Evolutionary conservation across 2,888 invertebrate species (phyloP), one percentile per base, ranked within the genome.

Genomic region (Aricia artaxerxes): DNA sequence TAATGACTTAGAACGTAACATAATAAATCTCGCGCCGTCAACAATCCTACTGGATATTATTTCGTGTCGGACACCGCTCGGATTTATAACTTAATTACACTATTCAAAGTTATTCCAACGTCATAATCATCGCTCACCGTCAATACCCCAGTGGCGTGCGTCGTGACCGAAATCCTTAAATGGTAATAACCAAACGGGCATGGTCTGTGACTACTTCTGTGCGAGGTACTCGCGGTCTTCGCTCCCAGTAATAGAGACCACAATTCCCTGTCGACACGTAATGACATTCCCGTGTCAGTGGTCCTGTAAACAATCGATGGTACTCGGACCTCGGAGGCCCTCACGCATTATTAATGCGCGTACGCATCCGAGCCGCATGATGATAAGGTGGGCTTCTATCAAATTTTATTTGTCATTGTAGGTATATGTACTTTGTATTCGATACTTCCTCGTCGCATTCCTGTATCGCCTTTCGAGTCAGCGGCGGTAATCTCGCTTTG

Each of bases 51-150:
- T 75, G 49, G 44, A 69, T 78, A 49, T 77, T 60, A 76, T 57
- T 86, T 85, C 84, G 83, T 87, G 84, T 82, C 85, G 83, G 87
- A 87, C 88, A 90, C 89, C 88, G 87, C 87, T 86, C 86, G 88
- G 86, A 88, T 90, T 93, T 90, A 90, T 90, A 85, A 90, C 88
- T 88, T 93, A 93, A 94, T 93, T 91, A 93, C 87, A 85, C 88
- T 88, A 93, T 93, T 93, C 92, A 93, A 91, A 93, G 91, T 92
- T 93, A 94, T 94, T 93, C 93, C 85, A 92, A 90, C 89, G 89
- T 92, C 93, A 94, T 92, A 93, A 91, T 88, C 89, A 90, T 92
- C 90, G 90, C 89, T 92, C 91, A 91, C 88, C 85, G 90, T 90
- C 90, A 88, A 92, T 91, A 91, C 89, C 86, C 88, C 89, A 88